phyloP scores from a whole-genome alignment of 2,113 vertebrate species.

The Colius striatus region DNA sequence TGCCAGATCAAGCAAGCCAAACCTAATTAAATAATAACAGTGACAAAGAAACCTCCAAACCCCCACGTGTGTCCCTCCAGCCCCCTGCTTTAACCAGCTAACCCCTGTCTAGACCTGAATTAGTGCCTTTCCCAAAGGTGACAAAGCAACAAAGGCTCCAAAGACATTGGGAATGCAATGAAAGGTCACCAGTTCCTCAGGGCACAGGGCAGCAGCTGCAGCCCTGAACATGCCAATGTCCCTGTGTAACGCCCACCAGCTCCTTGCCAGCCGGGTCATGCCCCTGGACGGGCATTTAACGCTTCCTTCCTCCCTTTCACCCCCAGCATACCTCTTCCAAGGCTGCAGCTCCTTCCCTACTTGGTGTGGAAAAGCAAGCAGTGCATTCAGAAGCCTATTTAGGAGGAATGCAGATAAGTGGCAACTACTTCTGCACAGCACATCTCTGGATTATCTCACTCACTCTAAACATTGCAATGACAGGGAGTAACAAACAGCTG shows the following conservation, averaged over 20 bases:
- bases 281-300: not conserved
- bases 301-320: constrained; percentile 12
- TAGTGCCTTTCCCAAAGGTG: not conserved
- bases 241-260: not conserved
- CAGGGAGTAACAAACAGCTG: constrained; percentile 45
- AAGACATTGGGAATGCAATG: not conserved
- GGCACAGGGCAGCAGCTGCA: not conserved
- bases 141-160: constrained; percentile 28
- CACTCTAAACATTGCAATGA: not conserved
- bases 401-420: constrained; percentile 66
- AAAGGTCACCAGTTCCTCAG: not conserved
- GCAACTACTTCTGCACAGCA: constrained; percentile 38
- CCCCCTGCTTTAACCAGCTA: not conserved
- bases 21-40: not conserved
- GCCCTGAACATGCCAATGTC: not conserved
- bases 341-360: constrained; percentile 55
- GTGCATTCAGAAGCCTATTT: constrained; percentile 26
- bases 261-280: not conserved
- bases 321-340: not conserved
- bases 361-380: constrained; percentile 62
- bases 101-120: not conserved
- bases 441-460: constrained; percentile 65
- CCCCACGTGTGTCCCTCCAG: not conserved
- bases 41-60: not conserved
- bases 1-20: not conserved